Percentiles rank a stretch among this genome's conserved stretches.
phyloP scores from a whole-genome alignment of 2,797 vertebrate genomes.

The Cetoscarus ocellatus region DNA sequence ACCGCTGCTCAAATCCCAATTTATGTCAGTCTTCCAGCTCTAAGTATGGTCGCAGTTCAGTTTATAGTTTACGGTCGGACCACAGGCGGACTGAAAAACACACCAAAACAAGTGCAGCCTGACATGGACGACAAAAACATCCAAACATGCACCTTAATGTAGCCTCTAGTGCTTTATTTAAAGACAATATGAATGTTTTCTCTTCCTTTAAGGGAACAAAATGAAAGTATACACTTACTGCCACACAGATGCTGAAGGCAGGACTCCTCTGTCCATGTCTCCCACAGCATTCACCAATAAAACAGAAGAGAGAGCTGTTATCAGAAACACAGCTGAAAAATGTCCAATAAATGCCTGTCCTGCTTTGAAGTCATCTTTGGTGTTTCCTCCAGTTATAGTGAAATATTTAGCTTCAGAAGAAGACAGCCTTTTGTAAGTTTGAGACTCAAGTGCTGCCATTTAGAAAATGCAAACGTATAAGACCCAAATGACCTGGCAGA shows the following conservation, averaged over 20 bases:
- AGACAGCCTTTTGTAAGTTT: constrained; percentile 47
- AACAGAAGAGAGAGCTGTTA: constrained; percentile 30
- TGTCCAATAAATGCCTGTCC: constrained; percentile 10
- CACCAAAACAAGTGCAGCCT: not conserved
- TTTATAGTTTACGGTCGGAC: constrained; percentile 33
- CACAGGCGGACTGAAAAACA: constrained; percentile 31
- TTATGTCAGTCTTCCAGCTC: constrained; percentile 41
- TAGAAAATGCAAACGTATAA: constrained; percentile 58
- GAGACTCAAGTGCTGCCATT: constrained; percentile 63
- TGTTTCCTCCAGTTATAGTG: constrained; percentile 45
- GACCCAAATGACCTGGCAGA: too few species aligned
- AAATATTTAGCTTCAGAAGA: constrained; percentile 47
- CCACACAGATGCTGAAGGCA: constrained; percentile 49
- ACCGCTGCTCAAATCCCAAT: constrained; percentile 56
- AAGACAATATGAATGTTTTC: constrained; percentile 33
- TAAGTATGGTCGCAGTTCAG: constrained; percentile 24
- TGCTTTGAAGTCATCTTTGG: constrained; percentile 19
- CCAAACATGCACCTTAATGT: not conserved
- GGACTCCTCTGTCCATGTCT: constrained; percentile 44
- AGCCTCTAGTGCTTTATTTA: constrained; percentile 23
- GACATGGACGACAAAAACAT: constrained; percentile 7
- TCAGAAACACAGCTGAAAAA: constrained; percentile 19
- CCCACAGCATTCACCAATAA: constrained; percentile 36
- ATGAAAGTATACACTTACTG: constrained; percentile 37
- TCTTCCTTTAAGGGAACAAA: constrained; percentile 12